Percentiles rank a stretch among this genome's conserved stretches.
Conservation (phyloP, 2,888 invertebrate species). For the Anthrax anthrax region DNA sequence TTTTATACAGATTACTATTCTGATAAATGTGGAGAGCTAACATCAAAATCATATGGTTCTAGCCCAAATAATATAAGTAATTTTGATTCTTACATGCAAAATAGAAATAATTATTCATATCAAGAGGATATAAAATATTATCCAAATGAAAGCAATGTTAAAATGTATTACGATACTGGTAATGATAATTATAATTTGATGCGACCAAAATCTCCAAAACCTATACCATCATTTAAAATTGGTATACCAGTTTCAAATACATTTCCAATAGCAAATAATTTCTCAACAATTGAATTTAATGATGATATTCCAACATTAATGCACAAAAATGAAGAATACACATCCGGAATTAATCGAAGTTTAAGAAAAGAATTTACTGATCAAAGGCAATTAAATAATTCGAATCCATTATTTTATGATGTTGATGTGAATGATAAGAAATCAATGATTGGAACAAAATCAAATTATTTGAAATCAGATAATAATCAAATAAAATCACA, state of each 20-base stretch:
- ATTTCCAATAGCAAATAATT: slow-evolving; percentile 8
- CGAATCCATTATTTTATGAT: slow-evolving; percentile 20
- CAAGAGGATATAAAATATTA: neutral
- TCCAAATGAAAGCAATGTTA: neutral
- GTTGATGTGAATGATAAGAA: slow-evolving; percentile 15
- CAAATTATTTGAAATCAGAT: neutral
- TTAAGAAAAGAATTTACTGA: slow-evolving; percentile 33
- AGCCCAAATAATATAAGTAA: slow-evolving; percentile 45
- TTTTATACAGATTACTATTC: neutral
- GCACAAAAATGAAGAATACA: slow-evolving; percentile 31
- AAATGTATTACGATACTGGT: neutral
- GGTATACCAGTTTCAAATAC: slow-evolving; percentile 7
- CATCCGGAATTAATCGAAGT: slow-evolving; percentile 29
- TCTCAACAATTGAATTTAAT: neutral
- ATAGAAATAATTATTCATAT: slow-evolving; percentile 8
- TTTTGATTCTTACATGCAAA: slow-evolving; percentile 40
- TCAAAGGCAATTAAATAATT: slow-evolving; percentile 21
- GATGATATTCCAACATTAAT: slow-evolving; percentile 26
- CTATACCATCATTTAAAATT: neutral
- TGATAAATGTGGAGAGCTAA: slow-evolving; percentile 5
- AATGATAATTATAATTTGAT: slow-evolving; percentile 19
- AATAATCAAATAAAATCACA: neutral
- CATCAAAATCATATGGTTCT: slow-evolving; percentile 48
- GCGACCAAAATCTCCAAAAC: slow-evolving; percentile 3
- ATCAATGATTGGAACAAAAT: neutral